Evolutionary conservation across 2,888 invertebrate genomes (phyloP).

Genomic region (Trachelus stipa): DNA sequence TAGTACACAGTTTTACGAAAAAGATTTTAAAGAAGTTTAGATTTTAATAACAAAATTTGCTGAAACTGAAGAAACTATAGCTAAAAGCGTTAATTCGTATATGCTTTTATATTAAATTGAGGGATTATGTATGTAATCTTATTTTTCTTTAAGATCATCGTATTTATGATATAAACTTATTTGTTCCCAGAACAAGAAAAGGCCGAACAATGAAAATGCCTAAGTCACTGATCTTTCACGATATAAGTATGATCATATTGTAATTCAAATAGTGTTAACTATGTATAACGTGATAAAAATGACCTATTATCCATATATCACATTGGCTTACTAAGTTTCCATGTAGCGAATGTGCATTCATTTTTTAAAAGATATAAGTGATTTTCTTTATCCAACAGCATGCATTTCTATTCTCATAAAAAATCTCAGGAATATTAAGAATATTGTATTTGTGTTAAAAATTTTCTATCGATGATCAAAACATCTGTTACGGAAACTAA

Average conservation of each 20-base stretch:
- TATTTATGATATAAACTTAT: not conserved
- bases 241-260: conserved; percentile 38
- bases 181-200: conserved; percentile 55
- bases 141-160: not conserved
- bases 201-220: conserved; percentile 57
- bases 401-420: not conserved
- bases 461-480: not conserved
- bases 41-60: not conserved
- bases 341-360: not conserved
- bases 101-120: not conserved
- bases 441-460: not conserved
- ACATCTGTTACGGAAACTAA: not conserved
- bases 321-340: not conserved
- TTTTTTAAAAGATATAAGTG: not conserved
- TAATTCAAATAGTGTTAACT: conserved; percentile 42
- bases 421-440: not conserved
- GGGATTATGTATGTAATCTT: not conserved
- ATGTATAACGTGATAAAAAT: conserved; percentile 1
- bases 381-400: not conserved
- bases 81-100: not conserved
- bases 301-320: not conserved
- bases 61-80: not conserved
- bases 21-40: not conserved
- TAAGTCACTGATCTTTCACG: conserved; percentile 35
- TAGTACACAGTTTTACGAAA: not conserved